Evolutionary conservation across 2,888 invertebrate genomes (phyloP).

Genomic region (Mesorhabditis spiculigera): DNA sequence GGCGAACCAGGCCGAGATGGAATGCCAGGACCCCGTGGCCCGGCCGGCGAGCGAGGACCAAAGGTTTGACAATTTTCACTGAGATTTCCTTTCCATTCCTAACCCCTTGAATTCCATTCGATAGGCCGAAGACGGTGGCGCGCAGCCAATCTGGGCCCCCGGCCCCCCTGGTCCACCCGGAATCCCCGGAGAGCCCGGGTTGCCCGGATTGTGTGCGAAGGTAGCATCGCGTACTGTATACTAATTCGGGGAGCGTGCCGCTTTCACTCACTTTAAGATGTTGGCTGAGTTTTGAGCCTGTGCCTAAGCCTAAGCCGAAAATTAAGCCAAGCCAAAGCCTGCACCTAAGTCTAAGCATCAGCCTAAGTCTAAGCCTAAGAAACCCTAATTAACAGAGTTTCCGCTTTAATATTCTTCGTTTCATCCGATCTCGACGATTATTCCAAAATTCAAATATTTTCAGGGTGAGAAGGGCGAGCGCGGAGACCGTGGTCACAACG

Average conservation of each 20-base stretch:
- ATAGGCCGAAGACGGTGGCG: neutral
- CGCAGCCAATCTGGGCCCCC: conserved; percentile 6
- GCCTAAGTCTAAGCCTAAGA: too few relatives aligned
- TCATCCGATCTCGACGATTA: too few relatives aligned
- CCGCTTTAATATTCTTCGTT: too few relatives aligned
- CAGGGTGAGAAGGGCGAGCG: conserved; percentile 56
- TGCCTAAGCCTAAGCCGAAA: too few relatives aligned
- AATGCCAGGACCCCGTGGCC: conserved; percentile 44
- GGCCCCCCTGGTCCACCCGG: conserved; percentile 29
- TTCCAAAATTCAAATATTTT: conserved; percentile 8
- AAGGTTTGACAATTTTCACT: conserved; percentile 30
- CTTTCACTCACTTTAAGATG: too few relatives aligned
- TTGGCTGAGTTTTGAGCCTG: too few relatives aligned
- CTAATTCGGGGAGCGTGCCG: too few relatives aligned
- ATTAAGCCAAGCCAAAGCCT: too few relatives aligned
- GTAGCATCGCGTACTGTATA: too few relatives aligned
- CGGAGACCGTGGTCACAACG: conserved; percentile 38
- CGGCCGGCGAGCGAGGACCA: conserved; percentile 44
- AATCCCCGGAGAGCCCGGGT: conserved; percentile 16
- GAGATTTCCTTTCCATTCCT: neutral
- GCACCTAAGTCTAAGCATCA: too few relatives aligned
- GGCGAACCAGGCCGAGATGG: conserved; percentile 50
- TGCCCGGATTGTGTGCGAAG: conserved; percentile 9
- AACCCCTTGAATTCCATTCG: neutral
- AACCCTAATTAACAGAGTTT: too few relatives aligned